Evolutionary conservation across 2,113 vertebrate species (phyloP), one percentile per base, ranked within the genome.

Genomic region (Sebastes schlegelii): DNA sequence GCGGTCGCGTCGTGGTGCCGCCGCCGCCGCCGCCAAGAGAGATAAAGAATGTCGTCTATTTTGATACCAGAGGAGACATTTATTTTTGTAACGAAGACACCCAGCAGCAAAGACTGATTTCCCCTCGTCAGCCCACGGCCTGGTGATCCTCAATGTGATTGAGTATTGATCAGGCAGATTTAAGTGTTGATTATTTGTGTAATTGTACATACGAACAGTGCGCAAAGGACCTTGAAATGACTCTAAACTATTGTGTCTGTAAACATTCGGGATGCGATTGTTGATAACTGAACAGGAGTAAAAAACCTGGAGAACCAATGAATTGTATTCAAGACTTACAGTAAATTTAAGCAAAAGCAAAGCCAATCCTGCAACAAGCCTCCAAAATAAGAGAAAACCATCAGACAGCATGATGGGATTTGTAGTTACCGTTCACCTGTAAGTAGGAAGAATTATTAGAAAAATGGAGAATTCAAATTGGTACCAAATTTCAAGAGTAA

Each of bases 11-110:
- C 7, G 23, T 11, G 65, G 74, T 10, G 26, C 21, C 13, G 14
- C 42, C 6, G 5, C 42, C 6, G 5, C 26, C 34, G 34, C 34
- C 10, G 49, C 26, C 43, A 77, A 82, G 80, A 86, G 57, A 75
- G 83, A 77, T 60, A 72, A 68, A 92, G 86, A 88, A 87, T 80
- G 88, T 89, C 40, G 72, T 92, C 89, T 94, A 93, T 94, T 94
- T 94, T 94, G 86, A 91, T 94, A 94, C 89, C 88, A 91, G 89
- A 92, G 80, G 87, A 92, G 84, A 91, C n/a, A 74, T 93, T 94
- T 93, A 94, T 94, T 93, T 94, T 93, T 93, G 86, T 94, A 93
- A 86, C 0, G 48, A 80, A 76, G 57, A 77, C 62, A 9, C 64
- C 67, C 68, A 67, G 83, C 78, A 77, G 82, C 82, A 81, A 58